Evolutionary conservation across 2,888 invertebrate species (phyloP).

Genomic region (Diplolepis rosae): DNA sequence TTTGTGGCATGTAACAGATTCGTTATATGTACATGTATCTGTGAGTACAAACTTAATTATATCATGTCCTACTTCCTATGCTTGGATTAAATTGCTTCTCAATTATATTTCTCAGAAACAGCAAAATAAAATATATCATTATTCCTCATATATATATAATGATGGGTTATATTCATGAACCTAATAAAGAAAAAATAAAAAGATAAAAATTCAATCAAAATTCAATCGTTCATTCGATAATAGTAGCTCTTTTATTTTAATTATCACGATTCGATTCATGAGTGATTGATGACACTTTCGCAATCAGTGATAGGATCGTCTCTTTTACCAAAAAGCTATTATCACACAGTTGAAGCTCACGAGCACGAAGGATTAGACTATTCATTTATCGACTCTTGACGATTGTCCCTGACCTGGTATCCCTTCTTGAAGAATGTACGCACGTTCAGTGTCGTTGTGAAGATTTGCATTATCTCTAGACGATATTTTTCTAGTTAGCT

Average conservation of each 20-base stretch:
- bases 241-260: background rate
- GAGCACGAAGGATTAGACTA: slow-evolving; percentile 24
- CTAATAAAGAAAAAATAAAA: background rate
- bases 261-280: background rate
- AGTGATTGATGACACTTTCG: slow-evolving; percentile 13
- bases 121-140: background rate
- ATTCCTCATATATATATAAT: background rate
- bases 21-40: background rate
- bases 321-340: slow-evolving; percentile 4
- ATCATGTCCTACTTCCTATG: background rate
- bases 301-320: background rate
- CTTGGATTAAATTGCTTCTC: background rate
- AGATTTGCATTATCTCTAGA: background rate
- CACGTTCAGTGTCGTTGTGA: slow-evolving; percentile 9
- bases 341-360: background rate
- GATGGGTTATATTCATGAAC: background rate
- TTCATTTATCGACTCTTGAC: slow-evolving; percentile 28
- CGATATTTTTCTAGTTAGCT: too few relatives aligned
- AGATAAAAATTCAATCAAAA: background rate
- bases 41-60: too few relatives aligned
- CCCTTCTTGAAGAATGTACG: slow-evolving; percentile 16
- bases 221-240: background rate
- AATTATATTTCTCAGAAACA: background rate
- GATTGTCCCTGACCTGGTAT: slow-evolving; percentile 24
- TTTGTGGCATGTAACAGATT: background rate